Base-by-base conservation (phyloP, 2,888 invertebrate species). In the Epinotia brunnichana region DNA sequence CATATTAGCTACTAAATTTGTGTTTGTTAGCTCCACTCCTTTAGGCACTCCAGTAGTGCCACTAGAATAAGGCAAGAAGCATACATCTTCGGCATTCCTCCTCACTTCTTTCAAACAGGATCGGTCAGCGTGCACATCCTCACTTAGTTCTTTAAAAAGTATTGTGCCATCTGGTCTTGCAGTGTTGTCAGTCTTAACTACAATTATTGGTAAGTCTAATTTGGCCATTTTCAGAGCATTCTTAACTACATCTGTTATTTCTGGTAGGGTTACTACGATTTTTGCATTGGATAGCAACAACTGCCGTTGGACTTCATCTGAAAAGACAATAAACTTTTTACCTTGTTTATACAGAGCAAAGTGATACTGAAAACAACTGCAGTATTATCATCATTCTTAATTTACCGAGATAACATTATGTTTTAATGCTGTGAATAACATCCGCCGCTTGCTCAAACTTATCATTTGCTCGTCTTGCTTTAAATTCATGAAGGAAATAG, bases 31-130 rank as follows among this genome's bases (percentile, higher is more conserved):
- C 80, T 95, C 94, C 0, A 97, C 96, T 2, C 96, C 97, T 91
- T 97, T 97, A 0, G 97, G 96, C 66, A 96, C 77, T 0, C 98
- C 98, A 0, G 97, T 98, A 0, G 98, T 98, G 0, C 97, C 97
- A 81, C 97, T 97, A 0, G 97, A 97, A 90, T 96, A 98, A 0
- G 97, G 97, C 74, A 98, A 80, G 41, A 97, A 90, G 4, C 94
- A 94, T 13, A 96, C 86, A 80, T 97, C 96, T 29, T 95, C 92
- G 0, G 90, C 79, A 60, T 78, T 83, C 70, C 93, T 84, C 67
- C 90, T 86, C 0, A 92, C 91, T 76, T 91, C 81, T 74, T 90
- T 94, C 64, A 95, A 81, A 75, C 92, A 91, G 3, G 94, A 91
- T 51, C 92, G 93, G 74, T 95, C 94, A 0, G 94, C 90, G 57